Percentiles rank a stretch among this genome's conserved stretches.
These are phyloP conservation scores for Burhinus bistriatus DNA, from an alignment of 2,113 vertebrate species.

Conservation along the genomic window DNA sequence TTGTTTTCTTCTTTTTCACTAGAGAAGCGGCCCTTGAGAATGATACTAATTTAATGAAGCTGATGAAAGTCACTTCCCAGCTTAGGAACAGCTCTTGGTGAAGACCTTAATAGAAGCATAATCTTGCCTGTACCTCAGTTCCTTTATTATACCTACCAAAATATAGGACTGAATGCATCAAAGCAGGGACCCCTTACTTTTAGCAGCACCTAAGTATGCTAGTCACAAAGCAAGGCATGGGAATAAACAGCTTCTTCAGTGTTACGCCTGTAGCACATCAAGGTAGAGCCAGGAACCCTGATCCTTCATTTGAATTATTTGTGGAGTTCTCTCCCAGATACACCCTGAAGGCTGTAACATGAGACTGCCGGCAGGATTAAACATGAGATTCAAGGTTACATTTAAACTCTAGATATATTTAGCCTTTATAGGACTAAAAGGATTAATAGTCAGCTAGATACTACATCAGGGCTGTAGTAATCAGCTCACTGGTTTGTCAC, in stretches of 20 bases:
- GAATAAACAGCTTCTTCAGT: background rate
- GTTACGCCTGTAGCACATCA: background rate
- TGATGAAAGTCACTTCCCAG: background rate
- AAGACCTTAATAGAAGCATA: background rate
- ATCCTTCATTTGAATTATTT: background rate
- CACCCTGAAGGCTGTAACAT: background rate
- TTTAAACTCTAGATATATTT: conserved; percentile 58
- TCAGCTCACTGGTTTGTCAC: conserved; percentile 8
- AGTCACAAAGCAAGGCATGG: background rate
- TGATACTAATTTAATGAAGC: background rate
- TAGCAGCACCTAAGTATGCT: background rate
- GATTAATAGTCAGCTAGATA: conserved; percentile 9
- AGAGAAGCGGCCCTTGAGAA: background rate
- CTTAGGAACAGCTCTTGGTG: background rate
- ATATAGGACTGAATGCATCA: background rate
- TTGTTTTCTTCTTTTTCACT: background rate
- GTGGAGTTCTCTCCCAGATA: background rate
- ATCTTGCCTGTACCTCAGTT: background rate
- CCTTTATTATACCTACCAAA: background rate
- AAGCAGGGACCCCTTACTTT: too few relatives aligned
- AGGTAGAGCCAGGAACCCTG: background rate
- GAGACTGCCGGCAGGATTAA: background rate
- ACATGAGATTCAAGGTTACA: conserved; percentile 27
- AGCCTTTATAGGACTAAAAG: conserved; percentile 39
- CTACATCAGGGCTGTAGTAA: background rate